These are phyloP conservation scores for Alligator mississippiensis DNA, from an alignment of 2,113 vertebrate genomes.

Conservation along the genomic window DNA sequence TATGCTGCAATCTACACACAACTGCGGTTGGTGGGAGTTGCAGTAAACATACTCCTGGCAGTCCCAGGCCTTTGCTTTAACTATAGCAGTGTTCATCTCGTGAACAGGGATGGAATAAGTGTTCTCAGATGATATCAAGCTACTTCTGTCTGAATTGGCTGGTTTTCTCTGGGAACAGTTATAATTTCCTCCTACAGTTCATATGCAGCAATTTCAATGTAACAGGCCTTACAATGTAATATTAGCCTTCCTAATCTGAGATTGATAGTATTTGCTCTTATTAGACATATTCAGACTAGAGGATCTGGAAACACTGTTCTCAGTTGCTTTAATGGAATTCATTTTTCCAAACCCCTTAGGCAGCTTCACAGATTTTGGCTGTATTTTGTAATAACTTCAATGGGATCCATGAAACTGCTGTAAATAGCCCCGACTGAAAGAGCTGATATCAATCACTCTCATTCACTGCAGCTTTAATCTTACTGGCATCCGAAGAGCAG, in stretches of 20 bases:
- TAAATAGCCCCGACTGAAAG: fast-evolving
- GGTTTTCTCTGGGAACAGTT: not conserved
- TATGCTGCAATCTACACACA: no score
- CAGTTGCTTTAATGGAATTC: fast-evolving
- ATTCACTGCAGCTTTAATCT: not conserved
- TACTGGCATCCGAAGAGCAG: not conserved
- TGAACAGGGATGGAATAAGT: no score
- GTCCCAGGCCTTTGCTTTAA: no score
- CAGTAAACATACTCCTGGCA: no score
- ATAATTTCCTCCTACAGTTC: not conserved
- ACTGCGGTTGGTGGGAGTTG: no score
- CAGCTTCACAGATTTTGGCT: no score
- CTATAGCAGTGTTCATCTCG: no score
- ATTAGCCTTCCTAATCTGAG: not conserved
- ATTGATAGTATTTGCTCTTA: not conserved
- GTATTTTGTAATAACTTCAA: fast-evolving
- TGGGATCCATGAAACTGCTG: fast-evolving
- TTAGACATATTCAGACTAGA: not conserved
- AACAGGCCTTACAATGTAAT: not conserved
- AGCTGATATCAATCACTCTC: not conserved
- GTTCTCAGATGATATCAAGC: no score
- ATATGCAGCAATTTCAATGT: not conserved
- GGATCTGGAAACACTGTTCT: fast-evolving
- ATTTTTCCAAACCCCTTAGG: no score
- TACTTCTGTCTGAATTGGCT: not conserved